Base-by-base conservation (phyloP, 2,113 vertebrate species). In the Chlamydotis undulata region DNA sequence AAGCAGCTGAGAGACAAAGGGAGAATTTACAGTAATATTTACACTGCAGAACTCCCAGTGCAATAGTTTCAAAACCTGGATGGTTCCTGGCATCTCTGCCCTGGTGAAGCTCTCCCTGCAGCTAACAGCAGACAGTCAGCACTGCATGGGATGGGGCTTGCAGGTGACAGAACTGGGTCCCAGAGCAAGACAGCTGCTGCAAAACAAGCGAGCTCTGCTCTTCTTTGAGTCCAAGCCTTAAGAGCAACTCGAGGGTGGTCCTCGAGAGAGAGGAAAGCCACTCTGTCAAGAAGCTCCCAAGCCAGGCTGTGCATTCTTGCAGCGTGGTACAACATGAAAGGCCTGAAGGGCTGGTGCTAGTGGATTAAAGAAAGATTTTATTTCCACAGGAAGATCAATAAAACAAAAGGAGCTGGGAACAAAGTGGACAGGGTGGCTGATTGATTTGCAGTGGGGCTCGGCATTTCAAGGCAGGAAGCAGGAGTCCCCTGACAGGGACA, bases 331-430 rank as follows among this genome's bases (percentile, higher is more conserved):
- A 3, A 49, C 17, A 35, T 77, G 73, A 90, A 91, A 87, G 26
- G 63, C 71, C 75, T 70, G 47, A 78, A 77, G 33, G 47, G 64
- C 71, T 71, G 55, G 29, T 37, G 53, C 41, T 35, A 59, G 45
- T 78, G 85, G 52, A 92, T 95, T 93, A 95, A 81, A 47, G 68
- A 90, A 86, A 90, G 43, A 84, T 87, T 93, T 87, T 1, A 56
- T 96, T 90, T 93, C 83, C 85, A 89, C 73, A 37, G 60, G 79
- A 96, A 90, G 79, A 90, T 83, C 37, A 94, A 60, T 71, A 71
- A 90, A 88, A 90, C 68, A 87, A 95, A 93, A 89, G 63, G 68
- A 93, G 35, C 59, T 43, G 39, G 45, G 65, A 88, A 81, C 55
- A 88, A 77, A 67, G 83, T 1, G 21, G 82, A 81, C n/a, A 50